Evolutionary conservation across 1,140 invertebrate species (phyloP).

Genomic region (Nephotettix cincticeps): DNA sequence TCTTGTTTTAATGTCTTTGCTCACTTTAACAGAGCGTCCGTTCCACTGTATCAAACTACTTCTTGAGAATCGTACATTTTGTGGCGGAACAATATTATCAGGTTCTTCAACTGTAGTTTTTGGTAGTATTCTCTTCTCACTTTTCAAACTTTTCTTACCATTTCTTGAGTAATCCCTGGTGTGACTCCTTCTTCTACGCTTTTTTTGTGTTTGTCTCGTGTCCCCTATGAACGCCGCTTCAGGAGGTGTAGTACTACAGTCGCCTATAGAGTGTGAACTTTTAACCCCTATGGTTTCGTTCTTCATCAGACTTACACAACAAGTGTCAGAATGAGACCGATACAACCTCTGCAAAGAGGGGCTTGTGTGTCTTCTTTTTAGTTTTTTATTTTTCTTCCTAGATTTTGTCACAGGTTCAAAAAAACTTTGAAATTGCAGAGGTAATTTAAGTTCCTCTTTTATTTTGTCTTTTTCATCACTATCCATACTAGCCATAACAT

Average conservation of each 20-base stretch:
- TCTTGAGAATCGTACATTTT: not conserved
- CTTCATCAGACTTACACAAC: not conserved
- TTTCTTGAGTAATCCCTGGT: not conserved
- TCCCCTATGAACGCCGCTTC: not conserved
- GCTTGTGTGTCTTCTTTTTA: not conserved
- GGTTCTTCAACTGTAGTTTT: too few relatives aligned
- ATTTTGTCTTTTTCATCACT: not conserved
- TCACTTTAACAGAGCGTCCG: not conserved
- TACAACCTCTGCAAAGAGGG: not conserved
- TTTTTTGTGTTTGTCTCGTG: not conserved
- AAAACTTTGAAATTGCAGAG: not conserved
- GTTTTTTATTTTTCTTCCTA: not conserved
- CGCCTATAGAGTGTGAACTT: not conserved
- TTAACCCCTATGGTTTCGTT: not conserved
- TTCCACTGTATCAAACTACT: not conserved
- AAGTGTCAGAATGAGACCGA: not conserved
- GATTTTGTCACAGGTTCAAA: not conserved
- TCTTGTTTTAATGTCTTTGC: slow-evolving; percentile 7
- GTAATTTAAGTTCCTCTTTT: not conserved
- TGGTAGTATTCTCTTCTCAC: not conserved
- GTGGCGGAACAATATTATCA: not conserved
- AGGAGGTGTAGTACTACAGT: not conserved
- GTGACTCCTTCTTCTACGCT: not conserved
- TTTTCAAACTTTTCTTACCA: not conserved
- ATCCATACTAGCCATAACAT: not conserved